These are phyloP conservation scores for Boulengeromyrus knoepffleri DNA, from an alignment of 2,113 vertebrate genomes.

Conservation along the genomic window DNA sequence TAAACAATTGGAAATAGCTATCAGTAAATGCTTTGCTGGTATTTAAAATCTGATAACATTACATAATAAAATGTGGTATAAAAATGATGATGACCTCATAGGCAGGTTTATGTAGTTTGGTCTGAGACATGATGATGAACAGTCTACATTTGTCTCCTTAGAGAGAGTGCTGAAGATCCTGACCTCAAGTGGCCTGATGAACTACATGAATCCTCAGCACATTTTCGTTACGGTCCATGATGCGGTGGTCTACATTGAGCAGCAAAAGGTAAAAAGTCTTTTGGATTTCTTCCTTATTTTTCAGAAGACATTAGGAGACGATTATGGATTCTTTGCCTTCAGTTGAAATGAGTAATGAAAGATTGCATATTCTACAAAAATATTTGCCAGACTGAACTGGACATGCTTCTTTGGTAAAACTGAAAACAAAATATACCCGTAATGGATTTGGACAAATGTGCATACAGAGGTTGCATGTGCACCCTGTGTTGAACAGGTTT, in stretches of 20 bases:
- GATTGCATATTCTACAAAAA: background rate
- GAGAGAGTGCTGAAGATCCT: slow-evolving; percentile 72
- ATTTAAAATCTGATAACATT: background rate
- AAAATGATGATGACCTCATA: background rate
- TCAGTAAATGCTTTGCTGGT: background rate
- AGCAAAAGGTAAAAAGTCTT: slow-evolving; percentile 56
- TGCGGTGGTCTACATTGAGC: slow-evolving; percentile 69
- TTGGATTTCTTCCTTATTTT: background rate
- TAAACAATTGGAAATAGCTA: background rate
- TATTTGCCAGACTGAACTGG: background rate
- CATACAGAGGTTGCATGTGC: background rate
- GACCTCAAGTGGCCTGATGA: slow-evolving; percentile 72
- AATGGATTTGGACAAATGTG: background rate
- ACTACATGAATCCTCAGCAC: slow-evolving; percentile 73
- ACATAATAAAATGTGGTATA: background rate
- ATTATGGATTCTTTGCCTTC: background rate
- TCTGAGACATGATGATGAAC: background rate
- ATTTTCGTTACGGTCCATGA: slow-evolving; percentile 84
- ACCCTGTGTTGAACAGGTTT: background rate
- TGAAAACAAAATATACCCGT: background rate
- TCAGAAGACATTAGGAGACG: background rate
- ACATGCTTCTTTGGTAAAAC: background rate
- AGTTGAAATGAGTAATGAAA: background rate
- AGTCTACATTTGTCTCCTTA: slow-evolving; percentile 32
- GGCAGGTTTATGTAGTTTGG: background rate